Evolutionary conservation across 92 coral and sea anemone species (phyloP), one percentile per base, ranked within the genome.

Genomic region (Epizoanthus rinbou): DNA sequence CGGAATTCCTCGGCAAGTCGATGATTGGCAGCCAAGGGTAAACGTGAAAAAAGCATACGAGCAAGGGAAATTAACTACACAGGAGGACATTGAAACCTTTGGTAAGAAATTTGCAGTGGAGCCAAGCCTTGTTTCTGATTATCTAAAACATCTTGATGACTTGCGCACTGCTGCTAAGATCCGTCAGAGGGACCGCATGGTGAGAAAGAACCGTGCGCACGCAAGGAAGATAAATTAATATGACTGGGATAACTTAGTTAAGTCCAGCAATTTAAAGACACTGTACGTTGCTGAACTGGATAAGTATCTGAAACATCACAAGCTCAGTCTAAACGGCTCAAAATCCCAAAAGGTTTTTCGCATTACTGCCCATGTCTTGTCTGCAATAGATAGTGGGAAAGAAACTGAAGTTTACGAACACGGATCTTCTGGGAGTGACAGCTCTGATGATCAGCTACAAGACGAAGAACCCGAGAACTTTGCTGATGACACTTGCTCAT

Each of bases 21-120:
- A 88, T 71, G 88, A 88, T 75, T 88, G 83, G 81, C 86, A 88
- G 72, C 91, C 88, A 74, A 58, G 83, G 60, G 91, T 85, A 62
- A 88, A 88, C 86, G 72, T 88, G 4, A 86, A 33, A 45, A 72
- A 73, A 73, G 33, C 73, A 80, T 35, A 76, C 28, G 65, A 81
- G 39, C 70, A 74, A 72, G 83, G 86, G 35, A 37, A 56, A 45
- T 76, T 86, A 23, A 80, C 89, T 73, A 58, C 60, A 57, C 39
- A 86, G 74, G 70, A 76, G 64, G 84, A 79, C n/a, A 33, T 80
- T 45, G n/a, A 80, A 74, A 39, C 64, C 69, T 78, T 78, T 31
- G 60, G 35, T n/a, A 58, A 31, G 83, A 78, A 78, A 22, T 78
- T 59, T 78, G 83, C 73, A 22, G 73, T 79, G 74, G 73, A 79